Base-by-base conservation (phyloP, 2,797 vertebrate species). In the Oryzias dopingdopingensis region DNA sequence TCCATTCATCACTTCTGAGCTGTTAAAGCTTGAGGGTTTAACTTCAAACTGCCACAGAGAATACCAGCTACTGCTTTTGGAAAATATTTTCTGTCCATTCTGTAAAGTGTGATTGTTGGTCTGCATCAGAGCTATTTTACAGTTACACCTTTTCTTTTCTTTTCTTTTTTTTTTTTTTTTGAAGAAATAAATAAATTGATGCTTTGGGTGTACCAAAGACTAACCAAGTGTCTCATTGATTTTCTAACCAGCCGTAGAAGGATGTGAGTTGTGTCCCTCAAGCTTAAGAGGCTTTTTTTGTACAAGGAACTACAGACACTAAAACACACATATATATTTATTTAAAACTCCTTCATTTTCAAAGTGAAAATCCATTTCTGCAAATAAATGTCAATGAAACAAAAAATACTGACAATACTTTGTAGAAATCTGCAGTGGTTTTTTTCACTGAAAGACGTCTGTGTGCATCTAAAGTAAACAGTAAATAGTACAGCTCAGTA, bases 131-230 rank as follows among this genome's bases (percentile, higher is more conserved):
- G 32, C 51, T 71, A 76, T 61, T 60, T 45, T 60, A 43, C 32
- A 74, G 59, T 72, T 5, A 3, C 52, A 67, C 43, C 81, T 86
- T 87, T 86, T 62, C 83, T 84, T 22, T 22, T 22, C 20, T 22
- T 22, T 22, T 22, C 20, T 2, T 22, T 22, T 22, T 3, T 77
- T 63, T 59, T 59, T 65, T 52, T 59, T 49, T 51, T 65, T 52
- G 67, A 69, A 44, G 62, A 75, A 63, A 50, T 66, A 66, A 87
- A 73, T 75, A 82, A 82, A 84, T 15, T 5, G 41, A 70, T 40
- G 64, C 72, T 76, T 79, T 72, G 59, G 70, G 45, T 53, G 65
- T 77, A 49, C 56, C 72, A 74, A 74, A 77, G 67, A 69, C 72
- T 46, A 26, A 17, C 24, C 4, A 24, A 29, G 14, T 32, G 15